Evolutionary conservation across 1,140 invertebrate species (phyloP).

Genomic region (Meloidogyne floridensis): DNA sequence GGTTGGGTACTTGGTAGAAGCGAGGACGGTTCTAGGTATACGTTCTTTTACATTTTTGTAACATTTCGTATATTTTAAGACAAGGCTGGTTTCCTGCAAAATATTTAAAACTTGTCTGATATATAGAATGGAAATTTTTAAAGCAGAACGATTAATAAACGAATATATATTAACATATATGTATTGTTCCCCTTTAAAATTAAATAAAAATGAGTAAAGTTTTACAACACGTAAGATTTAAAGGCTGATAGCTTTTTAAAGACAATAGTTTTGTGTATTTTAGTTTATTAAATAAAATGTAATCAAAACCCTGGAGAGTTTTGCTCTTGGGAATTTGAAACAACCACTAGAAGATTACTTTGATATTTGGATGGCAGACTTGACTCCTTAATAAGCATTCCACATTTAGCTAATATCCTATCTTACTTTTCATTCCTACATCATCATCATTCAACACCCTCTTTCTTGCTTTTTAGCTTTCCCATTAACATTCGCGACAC

Average conservation of each 20-base stretch:
- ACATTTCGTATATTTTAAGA: background rate
- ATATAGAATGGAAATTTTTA: background rate
- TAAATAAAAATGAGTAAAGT: too few relatives aligned
- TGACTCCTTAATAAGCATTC: too few relatives aligned
- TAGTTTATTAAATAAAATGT: too few relatives aligned
- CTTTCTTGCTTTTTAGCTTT: background rate
- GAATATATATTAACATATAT: background rate
- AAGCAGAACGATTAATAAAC: background rate
- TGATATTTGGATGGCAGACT: too few relatives aligned
- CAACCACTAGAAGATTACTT: too few relatives aligned
- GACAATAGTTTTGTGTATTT: too few relatives aligned
- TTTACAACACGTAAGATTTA: too few relatives aligned
- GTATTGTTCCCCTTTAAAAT: background rate
- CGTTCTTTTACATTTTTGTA: background rate
- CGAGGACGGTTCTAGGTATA: conserved; percentile 24
- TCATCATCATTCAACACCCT: background rate
- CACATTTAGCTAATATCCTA: too few relatives aligned
- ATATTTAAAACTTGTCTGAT: conserved; percentile 27
- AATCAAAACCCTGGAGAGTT: too few relatives aligned
- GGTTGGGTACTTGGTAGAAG: conserved; percentile 33
- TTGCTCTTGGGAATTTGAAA: too few relatives aligned
- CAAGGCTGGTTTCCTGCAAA: conserved; percentile 35
- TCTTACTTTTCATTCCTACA: too few relatives aligned
- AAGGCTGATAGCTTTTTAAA: too few relatives aligned
- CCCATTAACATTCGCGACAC: background rate